Conservation (phyloP, 2,113 vertebrate genomes). For the Nerophis lumbriciformis region DNA sequence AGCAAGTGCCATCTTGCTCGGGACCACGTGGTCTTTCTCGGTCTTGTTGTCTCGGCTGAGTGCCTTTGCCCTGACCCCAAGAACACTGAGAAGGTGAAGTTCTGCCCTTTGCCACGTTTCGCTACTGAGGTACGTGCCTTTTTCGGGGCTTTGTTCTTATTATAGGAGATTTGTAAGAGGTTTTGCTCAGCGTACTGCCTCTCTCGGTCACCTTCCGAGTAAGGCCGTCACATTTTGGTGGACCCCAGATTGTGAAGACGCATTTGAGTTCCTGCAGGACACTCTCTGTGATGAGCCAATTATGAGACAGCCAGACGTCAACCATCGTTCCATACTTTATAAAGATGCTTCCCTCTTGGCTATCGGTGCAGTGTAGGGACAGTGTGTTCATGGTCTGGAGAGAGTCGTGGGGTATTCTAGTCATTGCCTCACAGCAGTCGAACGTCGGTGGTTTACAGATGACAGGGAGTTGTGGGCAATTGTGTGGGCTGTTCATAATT, state of each 20-base stretch:
- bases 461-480: slow-evolving; percentile 6
- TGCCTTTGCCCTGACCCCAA: not conserved
- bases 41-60: not conserved
- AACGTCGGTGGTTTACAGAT: not conserved
- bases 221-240: no score
- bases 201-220: no score
- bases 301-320: not conserved
- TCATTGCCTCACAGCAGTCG: no score
- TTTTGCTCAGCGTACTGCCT: no score
- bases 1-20: not conserved
- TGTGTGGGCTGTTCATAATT: slow-evolving; percentile 4
- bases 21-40: not conserved
- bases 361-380: slow-evolving; percentile 3
- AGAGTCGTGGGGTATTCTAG: not conserved
- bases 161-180: not conserved
- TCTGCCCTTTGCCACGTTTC: not conserved
- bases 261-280: not conserved
- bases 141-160: not conserved
- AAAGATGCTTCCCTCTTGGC: not conserved
- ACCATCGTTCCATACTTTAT: no score
- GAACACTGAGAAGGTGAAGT: not conserved
- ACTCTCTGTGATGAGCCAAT: not conserved
- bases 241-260: not conserved
- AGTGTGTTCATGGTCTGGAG: not conserved
- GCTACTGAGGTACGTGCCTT: not conserved